phyloP scores from a whole-genome alignment of 2,888 invertebrate species.

The Lithophane socia region DNA sequence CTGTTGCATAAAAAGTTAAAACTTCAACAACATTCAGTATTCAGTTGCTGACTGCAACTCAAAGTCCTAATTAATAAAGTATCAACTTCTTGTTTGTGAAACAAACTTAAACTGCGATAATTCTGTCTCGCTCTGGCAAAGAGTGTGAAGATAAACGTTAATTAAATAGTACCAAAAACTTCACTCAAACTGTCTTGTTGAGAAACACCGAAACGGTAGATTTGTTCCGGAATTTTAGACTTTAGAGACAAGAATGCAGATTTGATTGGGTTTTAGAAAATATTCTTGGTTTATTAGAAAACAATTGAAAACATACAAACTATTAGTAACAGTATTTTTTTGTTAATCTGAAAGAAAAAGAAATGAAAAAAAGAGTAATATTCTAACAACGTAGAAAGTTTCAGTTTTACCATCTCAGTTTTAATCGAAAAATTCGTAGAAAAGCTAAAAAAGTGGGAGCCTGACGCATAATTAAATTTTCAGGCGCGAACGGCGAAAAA shows the following conservation, averaged over 20 bases:
- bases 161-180: slow-evolving; percentile 55
- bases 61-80: slow-evolving; percentile 60
- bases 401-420: background rate
- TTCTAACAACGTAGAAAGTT: background rate
- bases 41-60: slow-evolving; percentile 48
- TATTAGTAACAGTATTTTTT: background rate
- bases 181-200: slow-evolving; percentile 19
- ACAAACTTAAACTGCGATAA: slow-evolving; percentile 51
- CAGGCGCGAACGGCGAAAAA: slow-evolving; percentile 53
- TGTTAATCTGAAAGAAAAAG: background rate
- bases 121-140: slow-evolving; percentile 25
- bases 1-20: slow-evolving; percentile 26
- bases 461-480: slow-evolving; percentile 54
- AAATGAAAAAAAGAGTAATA: background rate
- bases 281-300: background rate
- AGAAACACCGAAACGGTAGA: slow-evolving; percentile 14
- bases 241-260: background rate
- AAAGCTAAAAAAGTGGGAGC: background rate
- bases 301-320: background rate
- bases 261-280: background rate
- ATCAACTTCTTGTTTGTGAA: slow-evolving; percentile 56
- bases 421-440: background rate
- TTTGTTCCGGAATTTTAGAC: slow-evolving; percentile 2
- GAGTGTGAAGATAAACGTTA: slow-evolving; percentile 47
- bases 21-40: slow-evolving; percentile 25